Base-by-base conservation (phyloP, 2,888 invertebrate genomes). In the Idaea aversata region DNA sequence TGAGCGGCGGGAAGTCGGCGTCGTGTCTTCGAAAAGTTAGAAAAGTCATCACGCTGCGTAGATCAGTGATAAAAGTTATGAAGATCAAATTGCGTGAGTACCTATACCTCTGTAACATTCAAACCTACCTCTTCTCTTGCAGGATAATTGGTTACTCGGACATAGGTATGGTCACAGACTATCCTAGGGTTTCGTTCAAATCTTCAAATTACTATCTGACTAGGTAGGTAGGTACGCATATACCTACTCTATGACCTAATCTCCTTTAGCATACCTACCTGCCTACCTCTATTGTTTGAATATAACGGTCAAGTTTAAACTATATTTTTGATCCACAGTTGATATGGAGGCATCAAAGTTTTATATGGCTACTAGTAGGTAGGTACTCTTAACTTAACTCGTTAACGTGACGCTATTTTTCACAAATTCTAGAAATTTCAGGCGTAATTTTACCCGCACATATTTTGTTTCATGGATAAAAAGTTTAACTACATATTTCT, bases 1-100 rank as follows among this genome's bases (percentile, higher is more conserved):
- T 75, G 73, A 74, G 75, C 80, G 83, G 84, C 85, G 83, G 82
- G 85, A 83, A 82, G 76, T 80, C 76, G 74, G 77, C 77, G 77
- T 82, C 77, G 75, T 80, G 76, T 78, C 63, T 67, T 68, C 77
- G 67, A 74, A 75, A 70, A 73, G 76, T 83, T 78, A 79, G 81
- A 75, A 80, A 86, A 87, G 81, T 85, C 84, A 85, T 81, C 91
- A 92, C 88, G 88, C 90, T 90, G 88, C 87, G 88, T 77, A 92
- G 84, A 78, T 92, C 93, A 74, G 91, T 92, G 85, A 93, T 93
- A 77, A 91, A 90, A 88, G 92, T 93, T 79, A 93, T 93, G 93
- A 93, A 93, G 87, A 93, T 93, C 79, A 92, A 92, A 86, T 81
- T 93, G 85, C 93, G 93, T 93, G 75, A 92, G 93, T 88, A 80